Conservation (phyloP, 2,888 invertebrate species). For the Apotomis capreana region DNA sequence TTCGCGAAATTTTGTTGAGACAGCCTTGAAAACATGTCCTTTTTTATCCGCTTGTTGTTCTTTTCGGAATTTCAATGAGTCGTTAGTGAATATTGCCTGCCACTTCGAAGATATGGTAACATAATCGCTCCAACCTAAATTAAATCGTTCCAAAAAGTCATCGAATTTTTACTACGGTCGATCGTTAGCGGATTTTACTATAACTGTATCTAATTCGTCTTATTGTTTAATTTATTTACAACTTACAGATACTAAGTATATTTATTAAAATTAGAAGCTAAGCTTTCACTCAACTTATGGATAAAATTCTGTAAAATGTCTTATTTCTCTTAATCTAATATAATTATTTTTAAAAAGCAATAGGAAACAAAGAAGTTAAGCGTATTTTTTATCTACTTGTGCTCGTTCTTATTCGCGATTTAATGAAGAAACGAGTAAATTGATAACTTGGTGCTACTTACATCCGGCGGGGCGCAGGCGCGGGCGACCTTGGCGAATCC, state of each 20-base stretch:
- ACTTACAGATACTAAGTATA: slow-evolving; percentile 38
- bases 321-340: slow-evolving; percentile 36
- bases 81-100: slow-evolving; percentile 2
- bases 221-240: slow-evolving; percentile 48
- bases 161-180: slow-evolving; percentile 4
- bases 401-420: slow-evolving; percentile 54
- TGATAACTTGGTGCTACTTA: not conserved
- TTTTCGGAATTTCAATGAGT: not conserved
- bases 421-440: slow-evolving; percentile 43
- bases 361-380: slow-evolving; percentile 54
- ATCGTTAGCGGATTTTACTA: slow-evolving; percentile 12
- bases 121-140: not conserved
- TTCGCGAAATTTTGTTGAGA: no score
- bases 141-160: slow-evolving; percentile 11
- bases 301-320: slow-evolving; percentile 41
- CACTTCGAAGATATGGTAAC: slow-evolving; percentile 1
- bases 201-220: slow-evolving; percentile 45
- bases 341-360: slow-evolving; percentile 48
- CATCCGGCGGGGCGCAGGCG: slow-evolving; percentile 13
- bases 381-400: slow-evolving; percentile 56
- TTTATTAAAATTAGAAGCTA: slow-evolving; percentile 41
- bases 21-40: no score
- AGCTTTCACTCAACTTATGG: slow-evolving; percentile 43
- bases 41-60: no score
- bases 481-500: not conserved